Base-by-base conservation (phyloP, 2,797 vertebrate genomes). In the Sebastes elongatus region DNA sequence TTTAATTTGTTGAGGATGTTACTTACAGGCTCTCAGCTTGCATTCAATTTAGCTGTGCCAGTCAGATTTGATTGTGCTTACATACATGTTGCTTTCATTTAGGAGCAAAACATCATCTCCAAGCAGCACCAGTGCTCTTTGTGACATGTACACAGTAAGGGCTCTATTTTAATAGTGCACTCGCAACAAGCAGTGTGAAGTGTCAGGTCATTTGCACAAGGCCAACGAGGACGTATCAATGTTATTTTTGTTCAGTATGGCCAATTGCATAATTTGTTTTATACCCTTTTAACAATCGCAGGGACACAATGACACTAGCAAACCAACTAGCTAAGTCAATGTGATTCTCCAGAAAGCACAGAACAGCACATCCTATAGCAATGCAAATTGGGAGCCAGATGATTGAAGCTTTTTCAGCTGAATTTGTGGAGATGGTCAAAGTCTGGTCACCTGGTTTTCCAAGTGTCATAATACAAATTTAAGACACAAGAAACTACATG, bases 1-100 rank as follows among this genome's bases (percentile, higher is more conserved):
- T 94, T 94, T 93, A 88, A 94, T 93, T 93, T 91, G 86, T 75
- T 71, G 81, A 65, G 72, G 76, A 73, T 32, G 63, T 83, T 80
- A 84, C 84, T 91, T 85, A 87, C 87, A 81, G 82, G 71, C 76
- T 85, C 74, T 84, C 82, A 72, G 74, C 86, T 87, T 71, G 75
- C 53, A 46, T 90, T 88, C 74, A 70, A 49, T 88, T 92, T 91
- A 88, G 85, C 71, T 42, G 57, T 74, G 77, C 74, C 76, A 82
- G 70, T 88, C 78, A 57, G 22, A 80, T 84, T 76, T 80, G 71
- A 62, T 85, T 92, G 82, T 69, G 55, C 62, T 78, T 75, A 81
- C 67, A 77, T 65, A 70, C 55, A 83, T 69, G 60, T 86, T 78
- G 42, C 71, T 81, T 63, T 82, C 61, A 71, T 61, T 72, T 25